Evolutionary conservation across 2,888 invertebrate genomes (phyloP).

Genomic region (Mycalesis mineus): DNA sequence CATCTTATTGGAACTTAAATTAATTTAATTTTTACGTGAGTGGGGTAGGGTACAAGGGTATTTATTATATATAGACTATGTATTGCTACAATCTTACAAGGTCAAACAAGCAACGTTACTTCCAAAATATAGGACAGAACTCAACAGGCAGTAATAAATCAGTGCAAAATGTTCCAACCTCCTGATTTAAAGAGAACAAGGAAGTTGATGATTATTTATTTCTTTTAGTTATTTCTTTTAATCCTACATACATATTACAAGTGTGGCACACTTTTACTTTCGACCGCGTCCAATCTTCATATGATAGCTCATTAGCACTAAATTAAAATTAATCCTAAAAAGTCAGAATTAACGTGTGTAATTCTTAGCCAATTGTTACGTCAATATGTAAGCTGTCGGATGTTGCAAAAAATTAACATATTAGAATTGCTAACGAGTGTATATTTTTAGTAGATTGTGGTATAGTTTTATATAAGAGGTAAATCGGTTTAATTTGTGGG

Average conservation of each 20-base stretch:
- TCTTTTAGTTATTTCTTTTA: not conserved
- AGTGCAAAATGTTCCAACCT: not conserved
- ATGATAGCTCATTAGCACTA: not conserved
- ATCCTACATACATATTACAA: not conserved
- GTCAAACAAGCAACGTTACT: too few relatives aligned
- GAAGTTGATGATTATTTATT: not conserved
- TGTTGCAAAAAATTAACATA: constrained; percentile 2
- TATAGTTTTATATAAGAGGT: constrained; percentile 3
- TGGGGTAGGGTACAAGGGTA: too few relatives aligned
- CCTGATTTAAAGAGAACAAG: not conserved
- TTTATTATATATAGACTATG: too few relatives aligned
- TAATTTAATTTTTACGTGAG: too few relatives aligned
- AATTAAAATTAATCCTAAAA: not conserved
- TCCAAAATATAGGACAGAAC: not conserved
- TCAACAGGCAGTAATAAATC: not conserved
- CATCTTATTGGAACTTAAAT: too few relatives aligned
- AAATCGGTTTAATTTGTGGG: not conserved
- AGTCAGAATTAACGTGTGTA: not conserved
- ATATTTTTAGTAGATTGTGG: not conserved
- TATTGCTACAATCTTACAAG: too few relatives aligned
- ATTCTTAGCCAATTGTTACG: not conserved
- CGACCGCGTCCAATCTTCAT: constrained; percentile 11
- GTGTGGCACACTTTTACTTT: constrained; percentile 33
- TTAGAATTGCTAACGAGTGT: not conserved
- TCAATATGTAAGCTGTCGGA: not conserved